Percentiles rank a stretch among this genome's conserved stretches.
phyloP scores from a whole-genome alignment of 2,797 vertebrate genomes.

The Paratrypauchen microcephalus region DNA sequence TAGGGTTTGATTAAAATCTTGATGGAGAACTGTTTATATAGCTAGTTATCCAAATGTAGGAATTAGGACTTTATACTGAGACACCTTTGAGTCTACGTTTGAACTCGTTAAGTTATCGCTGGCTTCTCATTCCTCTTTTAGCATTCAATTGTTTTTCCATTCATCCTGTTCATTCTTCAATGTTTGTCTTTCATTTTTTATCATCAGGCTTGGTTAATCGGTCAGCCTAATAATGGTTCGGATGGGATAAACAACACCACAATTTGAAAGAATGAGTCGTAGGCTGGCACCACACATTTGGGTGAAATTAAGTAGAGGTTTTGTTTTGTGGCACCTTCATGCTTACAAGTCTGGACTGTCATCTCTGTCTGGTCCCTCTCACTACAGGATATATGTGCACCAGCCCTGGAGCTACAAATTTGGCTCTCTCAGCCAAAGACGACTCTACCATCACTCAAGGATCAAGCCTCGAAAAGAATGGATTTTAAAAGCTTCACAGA shows the following conservation, averaged over 20 bases:
- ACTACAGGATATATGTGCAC: conserved; percentile 70
- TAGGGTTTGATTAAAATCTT: neutral
- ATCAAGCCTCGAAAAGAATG: conserved; percentile 59
- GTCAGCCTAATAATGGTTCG: conserved; percentile 29
- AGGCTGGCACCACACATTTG: conserved; percentile 78
- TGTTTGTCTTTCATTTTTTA: conserved; percentile 36
- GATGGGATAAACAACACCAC: conserved; percentile 27
- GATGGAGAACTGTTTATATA: neutral
- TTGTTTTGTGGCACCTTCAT: conserved; percentile 75
- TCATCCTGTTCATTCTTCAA: conserved; percentile 17
- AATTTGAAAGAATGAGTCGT: conserved; percentile 67
- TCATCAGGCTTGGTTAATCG: conserved; percentile 50
- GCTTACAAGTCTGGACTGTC: conserved; percentile 67
- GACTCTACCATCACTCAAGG: conserved; percentile 65
- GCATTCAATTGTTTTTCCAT: neutral
- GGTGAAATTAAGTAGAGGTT: conserved; percentile 77
- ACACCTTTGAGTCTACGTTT: neutral
- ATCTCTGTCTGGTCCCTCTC: conserved; percentile 63
- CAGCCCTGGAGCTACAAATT: conserved; percentile 40
- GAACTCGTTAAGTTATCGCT: neutral
- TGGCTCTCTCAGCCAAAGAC: conserved; percentile 46
- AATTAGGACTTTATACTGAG: neutral
- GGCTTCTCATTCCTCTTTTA: conserved; percentile 2
- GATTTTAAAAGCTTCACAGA: conserved; percentile 49
- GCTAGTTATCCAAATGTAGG: no score